Percentiles rank a stretch among this genome's conserved stretches.
phyloP scores from a whole-genome alignment of 2,888 invertebrate species.

The Drosophila percnosoma region DNA sequence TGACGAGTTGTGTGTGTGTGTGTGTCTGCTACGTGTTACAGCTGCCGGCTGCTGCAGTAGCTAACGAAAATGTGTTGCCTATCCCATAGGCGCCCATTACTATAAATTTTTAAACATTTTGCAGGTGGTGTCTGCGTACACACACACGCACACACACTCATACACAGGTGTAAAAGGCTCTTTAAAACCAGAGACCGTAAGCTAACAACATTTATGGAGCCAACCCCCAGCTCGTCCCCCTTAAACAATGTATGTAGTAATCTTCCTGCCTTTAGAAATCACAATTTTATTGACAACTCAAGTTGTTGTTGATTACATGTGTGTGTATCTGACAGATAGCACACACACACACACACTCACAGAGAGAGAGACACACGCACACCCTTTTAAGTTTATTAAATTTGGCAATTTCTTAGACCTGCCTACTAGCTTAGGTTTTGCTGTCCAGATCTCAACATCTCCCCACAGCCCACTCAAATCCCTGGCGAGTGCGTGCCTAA shows the following conservation, averaged over 20 bases:
- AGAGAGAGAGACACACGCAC: conserved; percentile 28
- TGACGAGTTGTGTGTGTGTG: conserved; percentile 16
- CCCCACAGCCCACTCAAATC: conserved; percentile 56
- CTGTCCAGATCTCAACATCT: conserved; percentile 32
- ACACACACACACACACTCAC: conserved; percentile 21
- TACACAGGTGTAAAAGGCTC: conserved; percentile 65
- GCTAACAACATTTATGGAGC: conserved; percentile 49
- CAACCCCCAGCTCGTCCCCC: conserved; percentile 4
- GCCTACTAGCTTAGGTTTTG: conserved; percentile 47
- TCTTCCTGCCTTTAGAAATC: conserved; percentile 71
- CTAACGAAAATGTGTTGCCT: conserved; percentile 64
- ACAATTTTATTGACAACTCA: conserved; percentile 82
- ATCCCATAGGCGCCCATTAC: conserved; percentile 67
- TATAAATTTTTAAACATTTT: conserved; percentile 69
- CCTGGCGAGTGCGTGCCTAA: conserved; percentile 72
- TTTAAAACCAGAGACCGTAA: conserved; percentile 49
- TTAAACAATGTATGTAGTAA: conserved; percentile 59
- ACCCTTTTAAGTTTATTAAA: conserved; percentile 83
- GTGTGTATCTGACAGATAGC: conserved; percentile 57
- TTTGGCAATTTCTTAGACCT: conserved; percentile 77
- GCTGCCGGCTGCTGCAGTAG: conserved; percentile 62
- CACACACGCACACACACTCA: not conserved
- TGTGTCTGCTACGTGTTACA: conserved; percentile 65
- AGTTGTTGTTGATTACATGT: conserved; percentile 78
- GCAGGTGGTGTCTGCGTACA: conserved; percentile 9